These are phyloP conservation scores for Eolophus roseicapilla DNA, from an alignment of 2,113 vertebrate species.

Conservation along the genomic window DNA sequence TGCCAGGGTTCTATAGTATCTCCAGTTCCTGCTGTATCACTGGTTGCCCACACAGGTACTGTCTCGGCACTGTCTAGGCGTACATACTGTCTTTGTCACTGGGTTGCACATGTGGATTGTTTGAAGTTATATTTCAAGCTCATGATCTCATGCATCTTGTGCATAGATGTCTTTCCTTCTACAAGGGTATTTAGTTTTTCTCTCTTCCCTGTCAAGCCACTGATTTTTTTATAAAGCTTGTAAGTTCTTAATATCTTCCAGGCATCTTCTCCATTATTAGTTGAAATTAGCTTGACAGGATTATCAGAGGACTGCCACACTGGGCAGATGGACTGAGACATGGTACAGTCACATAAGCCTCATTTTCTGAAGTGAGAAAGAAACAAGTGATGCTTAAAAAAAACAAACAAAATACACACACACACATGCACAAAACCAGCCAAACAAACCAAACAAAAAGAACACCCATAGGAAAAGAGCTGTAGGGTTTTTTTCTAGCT, in stretches of 20 bases:
- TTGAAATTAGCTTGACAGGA: background rate
- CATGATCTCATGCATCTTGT: accelerated
- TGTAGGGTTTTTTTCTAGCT: background rate
- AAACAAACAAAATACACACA: background rate
- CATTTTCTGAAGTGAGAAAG: background rate
- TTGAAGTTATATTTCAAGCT: background rate
- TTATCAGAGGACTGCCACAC: background rate
- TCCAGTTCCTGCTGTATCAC: background rate
- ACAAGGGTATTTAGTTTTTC: background rate
- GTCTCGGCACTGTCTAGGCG: background rate
- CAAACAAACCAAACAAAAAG: background rate
- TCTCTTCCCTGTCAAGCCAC: background rate
- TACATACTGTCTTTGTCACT: background rate
- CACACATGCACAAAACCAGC: no score
- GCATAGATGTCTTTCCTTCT: background rate
- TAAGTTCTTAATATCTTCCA: background rate
- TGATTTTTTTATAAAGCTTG: background rate
- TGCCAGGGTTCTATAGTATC: background rate
- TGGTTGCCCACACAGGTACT: background rate
- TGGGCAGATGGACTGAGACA: background rate
- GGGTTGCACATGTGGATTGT: background rate
- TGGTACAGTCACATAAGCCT: background rate
- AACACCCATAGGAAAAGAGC: background rate
- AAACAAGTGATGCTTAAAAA: background rate
- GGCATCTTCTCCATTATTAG: background rate